These are phyloP conservation scores for Sminthurides aquaticus DNA, from an alignment of 2,888 invertebrate species.

Conservation along the genomic window DNA sequence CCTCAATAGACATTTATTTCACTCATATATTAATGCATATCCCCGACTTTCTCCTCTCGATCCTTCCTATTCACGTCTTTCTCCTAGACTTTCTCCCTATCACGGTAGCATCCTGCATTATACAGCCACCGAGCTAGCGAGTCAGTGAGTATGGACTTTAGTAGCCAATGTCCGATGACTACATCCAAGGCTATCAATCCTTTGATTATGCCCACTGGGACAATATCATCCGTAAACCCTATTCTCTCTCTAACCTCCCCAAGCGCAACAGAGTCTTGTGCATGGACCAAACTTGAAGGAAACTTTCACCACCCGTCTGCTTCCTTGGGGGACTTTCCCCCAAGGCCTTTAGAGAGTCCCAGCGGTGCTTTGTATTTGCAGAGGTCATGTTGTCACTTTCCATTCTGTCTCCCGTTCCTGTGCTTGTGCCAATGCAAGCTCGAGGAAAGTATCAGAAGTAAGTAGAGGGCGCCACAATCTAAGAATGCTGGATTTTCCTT, in stretches of 20 bases:
- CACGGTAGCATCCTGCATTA: too few species aligned
- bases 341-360: background rate
- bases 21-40: background rate
- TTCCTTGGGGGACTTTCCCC: background rate
- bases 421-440: too few species aligned
- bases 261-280: background rate
- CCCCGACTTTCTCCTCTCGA: too few species aligned
- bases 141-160: too few species aligned
- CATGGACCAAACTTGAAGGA: background rate
- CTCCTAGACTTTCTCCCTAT: too few species aligned
- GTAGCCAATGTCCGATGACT: too few species aligned
- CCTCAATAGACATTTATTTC: constrained; percentile 1
- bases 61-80: too few species aligned
- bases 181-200: background rate
- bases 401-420: background rate
- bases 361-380: background rate
- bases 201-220: background rate
- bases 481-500: too few species aligned
- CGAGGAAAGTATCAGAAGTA: too few species aligned
- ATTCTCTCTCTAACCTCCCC: too few species aligned
- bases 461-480: too few species aligned
- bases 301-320: background rate
- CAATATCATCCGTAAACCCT: background rate
- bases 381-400: background rate
- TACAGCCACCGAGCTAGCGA: too few species aligned